phyloP scores from a whole-genome alignment of 2,797 vertebrate species.

The Rhinogobio ventralis region DNA sequence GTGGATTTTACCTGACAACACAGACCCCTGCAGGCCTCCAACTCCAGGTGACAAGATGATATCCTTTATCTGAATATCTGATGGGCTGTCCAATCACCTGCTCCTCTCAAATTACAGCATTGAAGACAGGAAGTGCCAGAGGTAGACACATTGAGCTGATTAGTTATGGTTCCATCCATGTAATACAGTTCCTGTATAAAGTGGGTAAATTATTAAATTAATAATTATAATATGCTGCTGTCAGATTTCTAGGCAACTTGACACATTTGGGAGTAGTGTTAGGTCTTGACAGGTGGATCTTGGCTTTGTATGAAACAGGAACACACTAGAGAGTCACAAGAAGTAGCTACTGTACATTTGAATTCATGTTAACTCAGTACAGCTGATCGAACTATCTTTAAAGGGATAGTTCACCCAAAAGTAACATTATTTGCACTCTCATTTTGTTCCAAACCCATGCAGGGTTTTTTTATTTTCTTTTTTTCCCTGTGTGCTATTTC shows the following conservation, averaged over 20 bases:
- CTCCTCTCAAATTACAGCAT: slow-evolving; percentile 36
- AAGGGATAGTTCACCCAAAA: neutral
- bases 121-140: slow-evolving; percentile 42
- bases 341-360: slow-evolving; percentile 6
- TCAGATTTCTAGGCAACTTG: slow-evolving; percentile 48
- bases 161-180: slow-evolving; percentile 45
- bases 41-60: slow-evolving; percentile 51
- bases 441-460: neutral
- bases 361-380: neutral
- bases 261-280: slow-evolving; percentile 43
- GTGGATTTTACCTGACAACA: slow-evolving; percentile 38
- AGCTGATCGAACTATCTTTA: neutral
- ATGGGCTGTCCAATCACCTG: slow-evolving; percentile 39
- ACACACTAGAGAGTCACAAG: neutral
- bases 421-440: neutral
- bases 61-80: slow-evolving; percentile 52
- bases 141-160: slow-evolving; percentile 44
- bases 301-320: slow-evolving; percentile 18
- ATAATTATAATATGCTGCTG: slow-evolving; percentile 36
- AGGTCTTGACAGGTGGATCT: slow-evolving; percentile 19
- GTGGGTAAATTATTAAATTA: slow-evolving; percentile 38
- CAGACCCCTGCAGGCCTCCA: slow-evolving; percentile 30
- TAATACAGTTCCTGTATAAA: slow-evolving; percentile 39
- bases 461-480: too few relatives aligned
- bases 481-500: neutral